Conservation (phyloP, 1,140 invertebrate species). For the Drosophila orosa region DNA sequence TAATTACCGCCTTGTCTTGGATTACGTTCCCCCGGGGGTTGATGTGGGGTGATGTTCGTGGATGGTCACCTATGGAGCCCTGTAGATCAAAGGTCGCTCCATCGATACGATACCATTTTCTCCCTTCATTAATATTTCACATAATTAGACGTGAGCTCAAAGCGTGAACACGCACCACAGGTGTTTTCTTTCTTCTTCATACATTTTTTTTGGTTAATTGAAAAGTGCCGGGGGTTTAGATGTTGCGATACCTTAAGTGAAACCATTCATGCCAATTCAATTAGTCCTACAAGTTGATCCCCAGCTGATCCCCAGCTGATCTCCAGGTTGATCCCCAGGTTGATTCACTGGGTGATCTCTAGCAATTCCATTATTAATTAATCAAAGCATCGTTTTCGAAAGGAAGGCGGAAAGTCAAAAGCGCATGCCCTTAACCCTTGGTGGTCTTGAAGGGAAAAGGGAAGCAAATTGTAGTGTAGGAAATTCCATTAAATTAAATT, state of each 20-base stretch:
- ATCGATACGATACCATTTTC: slow-evolving; percentile 5
- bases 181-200: slow-evolving; percentile 3
- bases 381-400: slow-evolving; percentile 66
- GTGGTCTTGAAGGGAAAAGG: slow-evolving; percentile 5
- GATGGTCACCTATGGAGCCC: slow-evolving; percentile 11
- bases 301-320: slow-evolving; percentile 26
- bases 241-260: background rate
- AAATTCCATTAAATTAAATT: background rate
- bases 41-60: slow-evolving; percentile 37
- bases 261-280: slow-evolving; percentile 53
- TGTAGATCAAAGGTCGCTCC: slow-evolving; percentile 25
- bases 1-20: slow-evolving; percentile 79
- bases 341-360: slow-evolving; percentile 7
- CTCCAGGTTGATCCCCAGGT: background rate
- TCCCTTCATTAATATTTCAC: slow-evolving; percentile 51
- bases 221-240: slow-evolving; percentile 30
- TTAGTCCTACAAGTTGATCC: slow-evolving; percentile 35
- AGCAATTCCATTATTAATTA: slow-evolving; percentile 74
- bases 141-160: slow-evolving; percentile 46
- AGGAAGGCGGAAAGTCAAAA: slow-evolving; percentile 16
- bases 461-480: background rate
- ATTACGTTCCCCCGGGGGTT: slow-evolving; percentile 47
- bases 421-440: slow-evolving; percentile 22
- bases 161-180: slow-evolving; percentile 45
- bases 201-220: slow-evolving; percentile 41